Conservation (phyloP, 2,888 invertebrate species). For the Papilio gigon region DNA sequence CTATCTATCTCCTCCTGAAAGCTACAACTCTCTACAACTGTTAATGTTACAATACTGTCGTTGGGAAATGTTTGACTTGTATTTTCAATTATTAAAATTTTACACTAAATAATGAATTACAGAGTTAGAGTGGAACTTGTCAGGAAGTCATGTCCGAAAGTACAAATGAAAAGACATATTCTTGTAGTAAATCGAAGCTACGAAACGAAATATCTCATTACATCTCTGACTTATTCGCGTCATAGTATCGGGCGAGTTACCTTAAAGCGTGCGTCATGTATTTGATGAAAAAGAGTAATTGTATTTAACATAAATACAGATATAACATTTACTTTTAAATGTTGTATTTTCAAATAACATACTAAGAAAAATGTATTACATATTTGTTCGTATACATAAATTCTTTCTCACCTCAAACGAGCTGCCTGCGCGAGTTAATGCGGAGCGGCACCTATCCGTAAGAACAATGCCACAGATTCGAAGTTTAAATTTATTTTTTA, state of each 20-base stretch:
- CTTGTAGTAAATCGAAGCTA: too few species aligned
- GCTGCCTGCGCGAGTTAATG: neutral
- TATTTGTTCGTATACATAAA: neutral
- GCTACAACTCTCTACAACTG: constrained; percentile 31
- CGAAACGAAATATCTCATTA: neutral
- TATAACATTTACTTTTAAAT: neutral
- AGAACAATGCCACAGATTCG: constrained; percentile 42
- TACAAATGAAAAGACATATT: too few species aligned
- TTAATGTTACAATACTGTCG: constrained; percentile 19
- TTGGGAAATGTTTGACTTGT: neutral
- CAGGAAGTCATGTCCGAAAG: too few species aligned
- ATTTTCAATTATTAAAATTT: neutral
- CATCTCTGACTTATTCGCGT: too few species aligned
- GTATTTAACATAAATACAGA: neutral
- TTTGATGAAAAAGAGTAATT: too few species aligned
- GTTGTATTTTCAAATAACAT: neutral
- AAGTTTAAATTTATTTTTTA: constrained; percentile 44
- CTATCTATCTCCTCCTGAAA: constrained; percentile 35
- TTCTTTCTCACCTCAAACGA: constrained; percentile 18
- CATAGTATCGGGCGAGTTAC: too few species aligned
- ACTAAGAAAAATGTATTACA: neutral
- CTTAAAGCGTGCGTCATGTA: too few species aligned
- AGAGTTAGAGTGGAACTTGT: too few species aligned
- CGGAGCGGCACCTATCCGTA: constrained; percentile 27
- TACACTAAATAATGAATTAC: too few species aligned